These are phyloP conservation scores for Catajapyx aquilonaris DNA, from an alignment of 1,140 invertebrate species.

Conservation along the genomic window DNA sequence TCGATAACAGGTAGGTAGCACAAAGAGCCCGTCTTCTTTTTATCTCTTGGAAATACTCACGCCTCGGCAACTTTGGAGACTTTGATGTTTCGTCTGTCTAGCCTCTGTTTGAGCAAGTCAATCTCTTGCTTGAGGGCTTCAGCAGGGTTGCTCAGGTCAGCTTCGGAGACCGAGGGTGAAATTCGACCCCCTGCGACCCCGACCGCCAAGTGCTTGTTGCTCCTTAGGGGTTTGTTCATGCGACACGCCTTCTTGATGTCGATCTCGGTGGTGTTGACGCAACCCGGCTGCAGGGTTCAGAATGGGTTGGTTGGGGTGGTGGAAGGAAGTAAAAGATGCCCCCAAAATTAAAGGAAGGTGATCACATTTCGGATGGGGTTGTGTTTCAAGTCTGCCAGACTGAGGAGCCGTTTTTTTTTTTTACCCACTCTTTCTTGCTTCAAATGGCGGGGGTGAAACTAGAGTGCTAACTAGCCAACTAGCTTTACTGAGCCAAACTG, in stretches of 20 bases:
- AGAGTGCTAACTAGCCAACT: no score
- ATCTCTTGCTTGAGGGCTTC: conserved; percentile 38
- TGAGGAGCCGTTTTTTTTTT: no score
- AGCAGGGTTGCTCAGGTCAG: conserved; percentile 21
- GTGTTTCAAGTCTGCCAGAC: no score
- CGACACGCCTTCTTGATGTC: conserved; percentile 93
- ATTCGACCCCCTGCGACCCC: conserved; percentile 30
- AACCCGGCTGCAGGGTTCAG: conserved; percentile 77
- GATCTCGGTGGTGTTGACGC: conserved; percentile 95
- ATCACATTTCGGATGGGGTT: no score
- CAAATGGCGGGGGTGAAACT: no score
- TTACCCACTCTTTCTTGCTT: no score
- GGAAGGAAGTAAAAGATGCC: no score
- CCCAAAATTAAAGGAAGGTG: no score
- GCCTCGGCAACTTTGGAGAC: conserved; percentile 93
- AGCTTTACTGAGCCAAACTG: no score
- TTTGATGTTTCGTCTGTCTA: conserved; percentile 80
- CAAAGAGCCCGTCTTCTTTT: no score
- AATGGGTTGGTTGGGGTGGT: no score
- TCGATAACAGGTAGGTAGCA: no score
- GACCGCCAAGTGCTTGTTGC: conserved; percentile 26
- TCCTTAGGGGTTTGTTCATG: conserved; percentile 40
- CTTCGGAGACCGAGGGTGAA: conserved; percentile 36
- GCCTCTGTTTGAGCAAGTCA: conserved; percentile 41
- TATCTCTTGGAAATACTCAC: conserved; percentile 55